phyloP scores from a whole-genome alignment of 2,888 invertebrate genomes.

The Hypercompe scribonia region DNA sequence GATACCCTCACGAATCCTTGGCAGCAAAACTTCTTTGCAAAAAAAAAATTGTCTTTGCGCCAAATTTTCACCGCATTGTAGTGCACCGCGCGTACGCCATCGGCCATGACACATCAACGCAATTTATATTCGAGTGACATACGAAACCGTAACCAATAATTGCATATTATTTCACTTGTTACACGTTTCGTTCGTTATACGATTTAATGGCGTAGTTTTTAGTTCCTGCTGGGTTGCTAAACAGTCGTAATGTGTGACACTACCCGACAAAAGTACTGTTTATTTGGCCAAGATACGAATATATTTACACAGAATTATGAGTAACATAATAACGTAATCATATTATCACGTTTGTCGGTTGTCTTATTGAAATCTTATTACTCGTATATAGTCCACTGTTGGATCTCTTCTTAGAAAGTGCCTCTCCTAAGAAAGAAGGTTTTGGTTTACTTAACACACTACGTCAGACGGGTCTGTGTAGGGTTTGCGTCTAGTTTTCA shows the following conservation, averaged over 20 bases:
- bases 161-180: slow-evolving; percentile 64
- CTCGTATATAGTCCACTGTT: no score
- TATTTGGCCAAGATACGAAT: not conserved
- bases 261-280: not conserved
- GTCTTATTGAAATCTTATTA: no score
- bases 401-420: no score
- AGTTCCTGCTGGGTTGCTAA: slow-evolving; percentile 29
- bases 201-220: slow-evolving; percentile 45
- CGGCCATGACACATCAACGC: slow-evolving; percentile 68
- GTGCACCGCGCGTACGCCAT: slow-evolving; percentile 51
- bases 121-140: slow-evolving; percentile 61
- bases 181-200: slow-evolving; percentile 48
- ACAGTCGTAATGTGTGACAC: slow-evolving; percentile 32
- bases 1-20: not conserved
- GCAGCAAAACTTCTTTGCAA: not conserved
- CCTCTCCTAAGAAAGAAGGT: no score
- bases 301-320: no score
- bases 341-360: no score
- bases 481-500: no score
- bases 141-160: slow-evolving; percentile 55
- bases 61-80: slow-evolving; percentile 59
- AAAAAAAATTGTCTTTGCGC: slow-evolving; percentile 24
- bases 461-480: no score
- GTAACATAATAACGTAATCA: no score
- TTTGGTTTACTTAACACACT: no score